These are phyloP conservation scores for Drosophila mimetica DNA, from an alignment of 2,888 invertebrate species.

Conservation along the genomic window DNA sequence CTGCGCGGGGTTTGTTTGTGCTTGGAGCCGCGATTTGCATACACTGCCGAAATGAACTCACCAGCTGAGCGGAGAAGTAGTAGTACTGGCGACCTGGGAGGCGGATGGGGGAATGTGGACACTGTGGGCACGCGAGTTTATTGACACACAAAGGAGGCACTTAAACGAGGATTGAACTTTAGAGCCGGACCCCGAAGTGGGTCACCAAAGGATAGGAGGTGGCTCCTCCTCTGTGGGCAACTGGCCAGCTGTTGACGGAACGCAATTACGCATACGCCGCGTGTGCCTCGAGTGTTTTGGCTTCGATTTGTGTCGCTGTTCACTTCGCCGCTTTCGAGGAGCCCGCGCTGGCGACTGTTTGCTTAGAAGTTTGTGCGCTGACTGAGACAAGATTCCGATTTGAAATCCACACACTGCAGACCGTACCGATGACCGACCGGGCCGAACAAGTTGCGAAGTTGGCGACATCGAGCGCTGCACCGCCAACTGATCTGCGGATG, in stretches of 20 bases:
- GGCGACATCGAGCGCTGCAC: constrained; percentile 47
- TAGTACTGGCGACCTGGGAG: neutral
- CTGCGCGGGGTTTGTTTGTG: constrained; percentile 37
- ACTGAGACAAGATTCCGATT: constrained; percentile 70
- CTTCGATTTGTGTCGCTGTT: constrained; percentile 5
- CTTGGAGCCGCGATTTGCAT: constrained; percentile 62
- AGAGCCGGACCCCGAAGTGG: constrained; percentile 47
- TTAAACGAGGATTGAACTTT: constrained; percentile 55
- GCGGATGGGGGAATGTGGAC: constrained; percentile 13
- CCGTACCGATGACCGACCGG: constrained; percentile 31
- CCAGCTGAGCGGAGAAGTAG: constrained; percentile 4
- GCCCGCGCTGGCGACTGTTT: constrained; percentile 64
- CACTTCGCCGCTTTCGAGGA: constrained; percentile 7
- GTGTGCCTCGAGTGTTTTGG: constrained; percentile 18
- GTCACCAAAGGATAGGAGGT: constrained; percentile 26
- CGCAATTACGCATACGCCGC: constrained; percentile 75
- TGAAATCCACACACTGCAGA: constrained; percentile 1
- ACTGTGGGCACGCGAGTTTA: constrained; percentile 64
- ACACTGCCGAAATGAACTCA: constrained; percentile 26
- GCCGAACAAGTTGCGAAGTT: constrained; percentile 63
- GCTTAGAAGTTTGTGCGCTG: constrained; percentile 75
- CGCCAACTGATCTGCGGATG: constrained; percentile 39
- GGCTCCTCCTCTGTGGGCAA: constrained; percentile 33
- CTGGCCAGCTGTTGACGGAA: constrained; percentile 53
- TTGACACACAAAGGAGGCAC: constrained; percentile 61